Base-by-base conservation (phyloP, 2,797 vertebrate species). In the Tarsius wallacei region DNA sequence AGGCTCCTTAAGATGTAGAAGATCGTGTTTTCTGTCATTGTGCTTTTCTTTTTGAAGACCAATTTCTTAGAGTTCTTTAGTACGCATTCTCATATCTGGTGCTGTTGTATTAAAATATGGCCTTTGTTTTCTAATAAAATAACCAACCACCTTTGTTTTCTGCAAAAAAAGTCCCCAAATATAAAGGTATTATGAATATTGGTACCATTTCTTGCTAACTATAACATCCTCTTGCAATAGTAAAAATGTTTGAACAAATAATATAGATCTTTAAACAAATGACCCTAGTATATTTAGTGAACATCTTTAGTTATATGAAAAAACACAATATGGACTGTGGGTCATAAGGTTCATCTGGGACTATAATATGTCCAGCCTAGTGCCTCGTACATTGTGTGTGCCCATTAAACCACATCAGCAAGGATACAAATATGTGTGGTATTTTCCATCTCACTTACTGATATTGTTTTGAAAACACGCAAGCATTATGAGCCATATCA, bases 91-190 rank as follows among this genome's bases (percentile, higher is more conserved):
- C 55, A 17, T 66, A 59, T 84, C n/a, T 82, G 16, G 47, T 89
- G 68, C 47, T 89, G 7, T 63, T 77, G 31, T 94, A 87, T 91
- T 96, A 77, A 96, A 96, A 61, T 73, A 53, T 57, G 31, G 17
- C 47, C 5, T 84, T 76, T 83, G 71, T 71, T 87, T 53, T 36
- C 83, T 91, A 90, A 87, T 57, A 91, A 94, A 89, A 89, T 19
- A 70, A 76, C 70, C 19, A 71, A 33, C 64, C 7, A 91, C 61
- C 42, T 87, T 74, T 83, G 49, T 70, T 74, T 93, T 97, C 73
- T 71, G 17, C 85, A 90, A 88, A 96, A 86, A 36, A 86, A 31
- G 70, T 88, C 93, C 10, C 77, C 95, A 82, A 92, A 26, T 74
- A 59, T 77, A 74, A 97, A 87, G 57, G 31, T 28, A 17, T 63